Percentiles rank a stretch among this genome's conserved stretches.
These are phyloP conservation scores for Poecile atricapillus DNA, from an alignment of 2,113 vertebrate species.

Conservation along the genomic window DNA sequence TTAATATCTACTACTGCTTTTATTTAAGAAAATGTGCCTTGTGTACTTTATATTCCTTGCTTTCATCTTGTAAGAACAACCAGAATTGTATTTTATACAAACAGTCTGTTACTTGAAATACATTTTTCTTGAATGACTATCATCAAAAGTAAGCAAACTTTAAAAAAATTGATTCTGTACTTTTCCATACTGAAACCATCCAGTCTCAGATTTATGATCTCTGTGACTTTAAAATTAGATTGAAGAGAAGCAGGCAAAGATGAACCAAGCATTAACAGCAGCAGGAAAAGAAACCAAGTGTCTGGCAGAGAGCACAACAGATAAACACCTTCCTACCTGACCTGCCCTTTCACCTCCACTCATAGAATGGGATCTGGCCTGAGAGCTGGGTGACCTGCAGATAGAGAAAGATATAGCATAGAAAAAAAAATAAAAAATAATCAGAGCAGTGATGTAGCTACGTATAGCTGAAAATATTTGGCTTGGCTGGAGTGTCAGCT, in stretches of 20 bases:
- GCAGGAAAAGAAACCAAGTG: not conserved
- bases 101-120: not conserved
- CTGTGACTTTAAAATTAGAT: not conserved
- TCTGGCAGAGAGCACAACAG: not conserved
- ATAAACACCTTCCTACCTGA: not conserved
- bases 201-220: not conserved
- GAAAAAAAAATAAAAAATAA: not conserved
- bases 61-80: not conserved
- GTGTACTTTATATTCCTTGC: not conserved
- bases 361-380: not conserved
- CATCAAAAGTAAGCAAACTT: not conserved
- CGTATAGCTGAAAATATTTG: conserved; percentile 19
- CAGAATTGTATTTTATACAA: not conserved
- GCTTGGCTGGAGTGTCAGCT: conserved; percentile 23
- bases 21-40: not conserved
- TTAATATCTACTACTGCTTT: not conserved
- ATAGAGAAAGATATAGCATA: not conserved
- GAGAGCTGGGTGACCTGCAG: not conserved
- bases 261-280: not conserved
- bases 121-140: not conserved
- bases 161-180: not conserved
- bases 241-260: not conserved
- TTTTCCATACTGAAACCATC: not conserved
- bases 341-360: not conserved
- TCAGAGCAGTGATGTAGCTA: not conserved